Base-by-base conservation (phyloP, 2,888 invertebrate genomes). In the Aspidiotus rigidus region DNA sequence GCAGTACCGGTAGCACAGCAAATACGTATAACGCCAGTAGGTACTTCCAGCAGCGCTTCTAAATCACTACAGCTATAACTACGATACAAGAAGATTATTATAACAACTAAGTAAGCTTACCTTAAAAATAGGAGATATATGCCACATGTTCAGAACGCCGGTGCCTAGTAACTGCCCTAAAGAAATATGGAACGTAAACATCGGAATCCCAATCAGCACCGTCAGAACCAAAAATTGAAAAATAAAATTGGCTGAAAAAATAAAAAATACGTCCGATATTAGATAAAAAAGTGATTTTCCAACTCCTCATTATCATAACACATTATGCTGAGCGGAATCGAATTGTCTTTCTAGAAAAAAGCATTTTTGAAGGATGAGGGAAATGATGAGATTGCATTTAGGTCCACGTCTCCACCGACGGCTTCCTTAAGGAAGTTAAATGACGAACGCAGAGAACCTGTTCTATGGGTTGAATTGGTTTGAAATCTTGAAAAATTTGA, bases 91-190 rank as follows among this genome's bases (percentile, higher is more conserved):
- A 3, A 28, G 28, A 28, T 28, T 28, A 28, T n/a, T 53, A 53
- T 13, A 53, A n/a, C 53, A 5, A 53, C 55, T 17, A 17, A 28
- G 54, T 11, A 16, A 41, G 67, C 72, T 70, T 74, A 80, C 80
- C 78, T 90, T 88, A 77, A 93, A 93, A 74, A 93, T 85, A 0
- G 94, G 94, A 69, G 93, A 93, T 75, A 93, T 92, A 75, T 85
- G 85, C 93, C 93, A 94, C 93, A 93, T 93, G 75, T 92, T 91
- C 71, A 93, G 85, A 1, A 91, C 89, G 0, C 93, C 93, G 0
- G 90, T 85, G 61, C 87, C 86, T 71, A 93, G 80, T 74, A 90
- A 87, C 78, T 92, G 90, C 2, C 94, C 93, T 74, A 93, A 80
- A 74, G 90, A 89, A 78, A 91, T 83, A 78, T 92, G 90, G 63